A percentile compares a stretch with the other conserved stretches of the same genome.
phyloP scores from a whole-genome alignment of 2,888 invertebrate species.

The Drosophila putrida region DNA sequence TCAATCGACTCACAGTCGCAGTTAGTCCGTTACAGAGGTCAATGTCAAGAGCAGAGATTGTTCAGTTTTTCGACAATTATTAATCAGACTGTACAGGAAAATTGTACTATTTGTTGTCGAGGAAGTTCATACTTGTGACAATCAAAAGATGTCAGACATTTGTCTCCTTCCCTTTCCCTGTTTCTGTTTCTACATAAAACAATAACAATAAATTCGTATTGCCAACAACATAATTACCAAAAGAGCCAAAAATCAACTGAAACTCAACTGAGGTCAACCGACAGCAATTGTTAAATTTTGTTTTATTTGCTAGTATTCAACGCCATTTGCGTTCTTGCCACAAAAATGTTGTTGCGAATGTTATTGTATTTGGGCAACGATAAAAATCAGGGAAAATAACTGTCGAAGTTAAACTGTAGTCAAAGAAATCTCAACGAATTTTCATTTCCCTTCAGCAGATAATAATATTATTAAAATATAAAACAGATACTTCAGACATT shows the following conservation, averaged over 20 bases:
- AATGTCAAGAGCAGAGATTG: constrained; percentile 69
- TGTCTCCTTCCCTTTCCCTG: not conserved
- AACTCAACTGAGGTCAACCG: constrained; percentile 27
- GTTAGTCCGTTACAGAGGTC: constrained; percentile 58
- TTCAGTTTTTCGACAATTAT: constrained; percentile 48
- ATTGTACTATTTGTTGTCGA: constrained; percentile 43
- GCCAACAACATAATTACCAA: constrained; percentile 59
- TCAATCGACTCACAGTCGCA: constrained; percentile 48
- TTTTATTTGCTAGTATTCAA: constrained; percentile 76
- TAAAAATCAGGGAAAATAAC: constrained; percentile 69
- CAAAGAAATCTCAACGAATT: constrained; percentile 6
- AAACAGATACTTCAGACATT: not conserved
- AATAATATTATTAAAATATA: not conserved
- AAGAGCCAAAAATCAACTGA: constrained; percentile 25
- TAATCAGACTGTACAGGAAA: constrained; percentile 42
- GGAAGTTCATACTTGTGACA: constrained; percentile 69
- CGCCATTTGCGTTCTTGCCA: constrained; percentile 75
- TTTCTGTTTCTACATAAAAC: constrained; percentile 21
- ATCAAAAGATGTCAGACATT: constrained; percentile 18
- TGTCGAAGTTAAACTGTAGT: constrained; percentile 23
- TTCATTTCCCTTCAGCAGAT: constrained; percentile 27
- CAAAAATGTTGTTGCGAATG: constrained; percentile 46
- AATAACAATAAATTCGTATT: constrained; percentile 52
- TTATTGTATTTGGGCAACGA: constrained; percentile 41
- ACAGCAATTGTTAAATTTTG: constrained; percentile 67